These are phyloP conservation scores for Balearica regulorum DNA, from an alignment of 2,797 vertebrate genomes.

Conservation along the genomic window DNA sequence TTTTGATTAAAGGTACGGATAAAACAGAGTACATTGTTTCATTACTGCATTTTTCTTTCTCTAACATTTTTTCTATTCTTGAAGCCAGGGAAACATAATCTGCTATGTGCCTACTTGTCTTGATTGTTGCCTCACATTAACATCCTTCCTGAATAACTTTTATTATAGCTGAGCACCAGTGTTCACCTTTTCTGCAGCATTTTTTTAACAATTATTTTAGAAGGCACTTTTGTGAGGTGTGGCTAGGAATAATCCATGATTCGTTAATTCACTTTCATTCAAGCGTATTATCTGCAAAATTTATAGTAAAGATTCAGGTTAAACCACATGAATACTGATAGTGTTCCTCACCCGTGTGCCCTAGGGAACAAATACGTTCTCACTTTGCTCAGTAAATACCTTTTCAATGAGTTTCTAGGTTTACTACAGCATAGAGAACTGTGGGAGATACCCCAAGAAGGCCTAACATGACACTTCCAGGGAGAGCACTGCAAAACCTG, in stretches of 20 bases:
- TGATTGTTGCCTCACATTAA: neutral
- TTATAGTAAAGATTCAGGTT: neutral
- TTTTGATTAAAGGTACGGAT: neutral
- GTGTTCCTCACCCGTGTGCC: neutral
- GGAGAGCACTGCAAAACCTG: neutral
- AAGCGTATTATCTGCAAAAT: neutral
- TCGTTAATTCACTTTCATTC: neutral
- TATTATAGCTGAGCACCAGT: neutral
- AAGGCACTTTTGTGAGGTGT: neutral
- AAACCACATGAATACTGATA: neutral
- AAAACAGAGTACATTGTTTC: neutral
- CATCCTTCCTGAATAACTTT: neutral
- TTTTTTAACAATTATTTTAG: neutral
- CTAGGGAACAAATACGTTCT: neutral
- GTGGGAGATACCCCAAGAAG: neutral
- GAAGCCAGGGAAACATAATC: neutral
- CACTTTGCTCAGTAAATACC: neutral
- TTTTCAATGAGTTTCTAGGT: neutral
- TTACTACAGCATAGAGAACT: neutral
- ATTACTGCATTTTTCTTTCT: neutral
- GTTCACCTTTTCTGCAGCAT: neutral
- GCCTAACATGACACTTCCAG: rapidly evolving
- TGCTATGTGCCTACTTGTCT: neutral
- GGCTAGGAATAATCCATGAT: neutral
- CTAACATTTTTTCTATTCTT: neutral